These are phyloP conservation scores for Cisticola juncidis DNA, from an alignment of 2,113 vertebrate genomes.

Conservation along the genomic window DNA sequence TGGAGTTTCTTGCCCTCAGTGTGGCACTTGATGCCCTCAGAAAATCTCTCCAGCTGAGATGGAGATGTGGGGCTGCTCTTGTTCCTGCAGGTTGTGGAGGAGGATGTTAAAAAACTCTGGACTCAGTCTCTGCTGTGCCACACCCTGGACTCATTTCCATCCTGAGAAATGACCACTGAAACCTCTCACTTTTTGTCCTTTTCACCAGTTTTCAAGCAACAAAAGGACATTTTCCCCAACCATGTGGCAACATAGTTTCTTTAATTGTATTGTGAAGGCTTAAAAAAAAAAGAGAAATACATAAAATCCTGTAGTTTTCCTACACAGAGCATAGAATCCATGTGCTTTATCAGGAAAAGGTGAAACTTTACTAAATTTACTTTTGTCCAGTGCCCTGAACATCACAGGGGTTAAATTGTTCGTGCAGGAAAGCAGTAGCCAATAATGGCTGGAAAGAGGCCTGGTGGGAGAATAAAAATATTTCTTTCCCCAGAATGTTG, in stretches of 20 bases:
- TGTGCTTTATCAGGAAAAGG: background rate
- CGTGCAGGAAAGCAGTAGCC: background rate
- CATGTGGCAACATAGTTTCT: background rate
- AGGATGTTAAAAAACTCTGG: background rate
- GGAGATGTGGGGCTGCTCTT: background rate
- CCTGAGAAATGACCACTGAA: background rate
- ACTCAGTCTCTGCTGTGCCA: background rate
- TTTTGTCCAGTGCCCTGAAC: background rate
- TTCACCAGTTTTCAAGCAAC: background rate
- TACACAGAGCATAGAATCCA: background rate
- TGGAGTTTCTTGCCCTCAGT: background rate
- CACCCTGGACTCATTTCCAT: background rate
- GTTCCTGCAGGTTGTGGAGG: background rate
- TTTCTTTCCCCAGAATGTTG: background rate
- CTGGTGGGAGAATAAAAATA: slow-evolving; percentile 2
- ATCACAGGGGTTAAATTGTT: background rate
- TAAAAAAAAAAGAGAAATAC: background rate
- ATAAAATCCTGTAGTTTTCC: background rate
- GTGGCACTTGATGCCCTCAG: background rate
- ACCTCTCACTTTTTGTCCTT: background rate
- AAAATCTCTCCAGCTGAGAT: background rate
- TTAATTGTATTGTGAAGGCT: background rate
- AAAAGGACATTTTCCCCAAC: background rate
- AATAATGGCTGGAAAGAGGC: background rate
- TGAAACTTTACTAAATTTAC: background rate